A percentile compares a stretch with the other conserved stretches of the same genome.
phyloP scores from a whole-genome alignment of 2,797 vertebrate genomes.

The Picus viridis region DNA sequence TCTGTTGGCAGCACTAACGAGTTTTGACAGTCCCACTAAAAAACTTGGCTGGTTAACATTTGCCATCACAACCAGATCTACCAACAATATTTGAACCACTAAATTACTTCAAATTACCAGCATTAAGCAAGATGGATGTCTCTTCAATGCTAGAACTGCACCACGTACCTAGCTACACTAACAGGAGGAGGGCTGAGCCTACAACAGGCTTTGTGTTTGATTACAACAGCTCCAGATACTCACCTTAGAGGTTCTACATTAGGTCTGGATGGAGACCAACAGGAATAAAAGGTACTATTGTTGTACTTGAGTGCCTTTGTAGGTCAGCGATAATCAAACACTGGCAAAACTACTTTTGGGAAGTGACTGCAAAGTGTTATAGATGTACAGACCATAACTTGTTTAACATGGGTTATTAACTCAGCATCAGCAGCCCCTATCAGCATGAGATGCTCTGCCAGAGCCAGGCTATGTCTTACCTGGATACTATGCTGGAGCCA shows the following conservation, averaged over 20 bases:
- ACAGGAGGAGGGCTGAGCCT: not conserved
- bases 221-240: not conserved
- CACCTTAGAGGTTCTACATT: not conserved
- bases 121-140: not conserved
- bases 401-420: not conserved
- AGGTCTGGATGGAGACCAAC: accelerated
- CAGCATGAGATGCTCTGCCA: accelerated
- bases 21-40: not conserved
- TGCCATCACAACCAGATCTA: not conserved
- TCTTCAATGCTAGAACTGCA: not conserved
- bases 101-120: not conserved
- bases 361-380: not conserved
- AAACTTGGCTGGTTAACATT: not conserved
- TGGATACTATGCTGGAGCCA: constrained; percentile 98
- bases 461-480: constrained; percentile 75
- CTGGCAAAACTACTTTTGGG: accelerated
- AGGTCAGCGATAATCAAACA: not conserved
- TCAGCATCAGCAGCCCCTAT: not conserved
- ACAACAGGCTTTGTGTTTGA: not conserved
- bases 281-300: not conserved
- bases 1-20: not conserved
- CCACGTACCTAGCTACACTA: not conserved
- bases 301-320: not conserved
- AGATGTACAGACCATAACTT: accelerated
- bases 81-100: not conserved